Conservation (phyloP, 2,888 invertebrate species). For the Agrotis puta region DNA sequence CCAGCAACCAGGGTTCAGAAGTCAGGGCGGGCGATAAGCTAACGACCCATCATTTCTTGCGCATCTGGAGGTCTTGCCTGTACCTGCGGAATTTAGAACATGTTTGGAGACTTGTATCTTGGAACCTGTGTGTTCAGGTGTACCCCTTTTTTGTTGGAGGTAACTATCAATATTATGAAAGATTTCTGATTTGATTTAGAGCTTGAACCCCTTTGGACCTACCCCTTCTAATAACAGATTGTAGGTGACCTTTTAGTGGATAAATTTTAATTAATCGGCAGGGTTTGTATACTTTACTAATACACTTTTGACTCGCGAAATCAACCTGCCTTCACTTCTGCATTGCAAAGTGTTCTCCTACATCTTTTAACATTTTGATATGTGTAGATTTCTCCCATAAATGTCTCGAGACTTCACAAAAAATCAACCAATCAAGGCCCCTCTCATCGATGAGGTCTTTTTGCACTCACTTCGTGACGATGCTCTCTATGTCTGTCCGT, state of each 20-base stretch:
- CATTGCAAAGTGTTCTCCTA: not conserved
- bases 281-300: too few relatives aligned
- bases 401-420: not conserved
- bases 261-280: not conserved
- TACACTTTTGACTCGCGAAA: not conserved
- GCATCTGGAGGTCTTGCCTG: constrained; percentile 10
- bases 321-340: not conserved
- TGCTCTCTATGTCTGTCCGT: not conserved
- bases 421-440: too few relatives aligned
- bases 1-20: constrained; percentile 4
- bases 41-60: constrained; percentile 52
- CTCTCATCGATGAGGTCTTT: not conserved
- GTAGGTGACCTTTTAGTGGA: not conserved
- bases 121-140: not conserved
- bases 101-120: not conserved
- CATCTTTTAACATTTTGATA: not conserved
- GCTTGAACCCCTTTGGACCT: not conserved
- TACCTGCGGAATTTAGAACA: constrained; percentile 23
- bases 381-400: not conserved
- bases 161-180: too few relatives aligned
- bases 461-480: too few relatives aligned
- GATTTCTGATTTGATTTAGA: not conserved
- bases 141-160: not conserved
- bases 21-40: constrained; percentile 42
- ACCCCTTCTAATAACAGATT: not conserved